Conservation (phyloP, 2,113 vertebrate species). For the Chamaetylas fuelleborni region DNA sequence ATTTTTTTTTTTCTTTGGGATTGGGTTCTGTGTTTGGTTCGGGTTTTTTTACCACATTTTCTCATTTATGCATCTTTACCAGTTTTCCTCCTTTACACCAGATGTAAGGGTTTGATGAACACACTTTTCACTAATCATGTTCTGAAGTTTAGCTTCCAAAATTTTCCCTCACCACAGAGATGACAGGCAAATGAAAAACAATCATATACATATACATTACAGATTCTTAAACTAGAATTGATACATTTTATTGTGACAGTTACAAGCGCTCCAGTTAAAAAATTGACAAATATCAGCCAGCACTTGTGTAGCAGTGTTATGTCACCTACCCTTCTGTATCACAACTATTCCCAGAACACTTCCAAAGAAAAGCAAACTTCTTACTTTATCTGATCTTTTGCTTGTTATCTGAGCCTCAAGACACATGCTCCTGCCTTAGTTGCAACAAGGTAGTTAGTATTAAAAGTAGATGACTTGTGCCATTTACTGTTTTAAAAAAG, state of each 20-base stretch:
- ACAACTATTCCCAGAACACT: background rate
- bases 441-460: background rate
- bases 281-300: background rate
- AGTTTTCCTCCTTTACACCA: background rate
- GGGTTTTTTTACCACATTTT: background rate
- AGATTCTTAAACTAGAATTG: background rate
- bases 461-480: background rate
- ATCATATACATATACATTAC: fast-evolving
- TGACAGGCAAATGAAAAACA: background rate
- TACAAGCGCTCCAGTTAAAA: background rate
- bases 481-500: background rate
- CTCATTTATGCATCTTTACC: background rate
- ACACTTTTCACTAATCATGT: background rate
- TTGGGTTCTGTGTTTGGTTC: background rate
- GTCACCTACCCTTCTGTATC: background rate
- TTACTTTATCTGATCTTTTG: background rate
- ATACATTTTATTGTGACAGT: background rate
- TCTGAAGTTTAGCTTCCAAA: background rate
- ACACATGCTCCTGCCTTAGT: background rate
- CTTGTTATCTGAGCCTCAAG: background rate
- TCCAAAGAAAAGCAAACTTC: background rate
- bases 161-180: background rate
- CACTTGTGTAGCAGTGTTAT: background rate
- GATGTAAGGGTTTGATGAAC: background rate
- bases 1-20: background rate